Evolutionary conservation across 2,113 vertebrate species (phyloP), one percentile per base, ranked within the genome.

Genomic region (Oryzias curvinotus): DNA sequence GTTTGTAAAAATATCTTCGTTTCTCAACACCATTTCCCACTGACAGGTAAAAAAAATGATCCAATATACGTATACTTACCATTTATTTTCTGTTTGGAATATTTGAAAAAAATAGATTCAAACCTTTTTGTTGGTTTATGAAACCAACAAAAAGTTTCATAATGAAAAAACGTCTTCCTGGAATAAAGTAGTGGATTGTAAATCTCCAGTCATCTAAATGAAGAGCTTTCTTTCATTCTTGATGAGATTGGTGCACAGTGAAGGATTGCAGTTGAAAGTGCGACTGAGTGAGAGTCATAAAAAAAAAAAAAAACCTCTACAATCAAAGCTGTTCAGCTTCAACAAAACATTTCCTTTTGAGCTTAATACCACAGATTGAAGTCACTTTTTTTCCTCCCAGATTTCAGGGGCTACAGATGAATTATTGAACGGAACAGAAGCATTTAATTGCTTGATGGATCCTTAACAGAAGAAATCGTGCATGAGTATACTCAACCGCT

Each of bases 251-350:
- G 7, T 41, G 3, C 1, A 4, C 60, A 1, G 26, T 48, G 52
- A 82, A 64, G 42, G 56, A 47, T 59, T 66, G 42, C 52, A 56
- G 52, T 21, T 23, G 48, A 60, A 16, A 8, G 3, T 16, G 41
- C 26, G 23, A 26, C 41, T 53, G 16, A 8, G 7, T 14, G 26
- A 25, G 18, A 45, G 41, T 51, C 21, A 12, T 0, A 16, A 45
- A 62, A 72, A 68, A 52, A n/a, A 16, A 45, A 62, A 72, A 68
- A 78, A 80, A 73, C 78, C 71, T 55, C 50, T 54, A 65, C 1
- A 28, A 59, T 52, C 51, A 18, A 7, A 44, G n/a, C n/a, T 57
- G 47, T 66, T 60, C 26, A 25, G 26, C 53, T 62, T 43, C 19
- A 50, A 47, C 17, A 30, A 44, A 52, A 44, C 46, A 2, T 18